Conservation (phyloP, 2,888 invertebrate genomes). For the Ischnura elegans region DNA sequence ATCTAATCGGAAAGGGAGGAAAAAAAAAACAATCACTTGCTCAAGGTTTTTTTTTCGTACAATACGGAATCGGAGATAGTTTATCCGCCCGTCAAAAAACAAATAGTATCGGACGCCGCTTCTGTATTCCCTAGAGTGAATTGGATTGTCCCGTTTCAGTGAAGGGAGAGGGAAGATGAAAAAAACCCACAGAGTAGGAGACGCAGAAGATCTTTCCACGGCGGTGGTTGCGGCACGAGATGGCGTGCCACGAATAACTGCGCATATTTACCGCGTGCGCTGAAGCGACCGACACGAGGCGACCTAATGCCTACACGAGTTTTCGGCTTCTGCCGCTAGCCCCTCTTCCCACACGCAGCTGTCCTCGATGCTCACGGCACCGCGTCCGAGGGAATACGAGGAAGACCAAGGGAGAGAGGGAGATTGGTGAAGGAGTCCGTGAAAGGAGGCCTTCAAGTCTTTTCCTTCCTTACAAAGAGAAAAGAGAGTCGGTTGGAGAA, state of each 20-base stretch:
- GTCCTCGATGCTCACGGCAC: constrained; percentile 42
- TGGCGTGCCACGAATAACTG: constrained; percentile 26
- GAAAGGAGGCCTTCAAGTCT: constrained; percentile 14
- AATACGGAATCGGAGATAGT: not conserved
- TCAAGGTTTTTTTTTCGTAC: not conserved
- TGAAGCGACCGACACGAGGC: constrained; percentile 22
- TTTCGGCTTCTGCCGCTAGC: not conserved
- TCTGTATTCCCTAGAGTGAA: not conserved
- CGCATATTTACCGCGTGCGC: constrained; percentile 31
- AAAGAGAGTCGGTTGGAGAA: not conserved
- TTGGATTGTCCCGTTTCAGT: not conserved
- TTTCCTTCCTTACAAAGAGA: not conserved
- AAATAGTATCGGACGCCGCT: not conserved
- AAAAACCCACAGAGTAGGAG: not conserved
- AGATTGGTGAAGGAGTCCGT: constrained; percentile 6
- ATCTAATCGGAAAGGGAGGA: not conserved
- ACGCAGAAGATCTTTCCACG: not conserved
- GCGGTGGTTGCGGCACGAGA: not conserved
- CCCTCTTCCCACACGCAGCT: not conserved
- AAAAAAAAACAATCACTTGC: not conserved
- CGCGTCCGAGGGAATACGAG: constrained; percentile 27
- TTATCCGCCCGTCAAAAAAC: not conserved
- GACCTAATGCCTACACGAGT: constrained; percentile 15
- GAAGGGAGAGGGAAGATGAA: not conserved
- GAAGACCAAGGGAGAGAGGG: not conserved